These are phyloP conservation scores for Mesocricetus auratus DNA, from an alignment of 2,113 vertebrate species.

Conservation along the genomic window DNA sequence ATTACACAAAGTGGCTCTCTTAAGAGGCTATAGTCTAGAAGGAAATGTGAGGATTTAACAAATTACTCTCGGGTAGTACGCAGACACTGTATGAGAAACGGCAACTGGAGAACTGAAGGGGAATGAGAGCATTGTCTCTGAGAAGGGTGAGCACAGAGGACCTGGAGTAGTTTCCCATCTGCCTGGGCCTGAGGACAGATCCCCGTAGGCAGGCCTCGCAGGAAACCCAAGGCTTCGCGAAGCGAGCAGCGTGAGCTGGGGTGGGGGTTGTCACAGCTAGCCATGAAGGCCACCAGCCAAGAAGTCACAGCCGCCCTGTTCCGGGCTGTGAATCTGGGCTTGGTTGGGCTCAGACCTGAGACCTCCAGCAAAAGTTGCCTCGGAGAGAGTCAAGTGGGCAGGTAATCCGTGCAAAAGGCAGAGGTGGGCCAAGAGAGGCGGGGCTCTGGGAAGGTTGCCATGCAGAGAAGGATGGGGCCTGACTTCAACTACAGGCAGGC, in stretches of 20 bases:
- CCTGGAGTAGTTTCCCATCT: neutral
- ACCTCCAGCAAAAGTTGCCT: neutral
- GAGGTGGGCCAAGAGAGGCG: neutral
- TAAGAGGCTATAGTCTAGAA: neutral
- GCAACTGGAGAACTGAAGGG: neutral
- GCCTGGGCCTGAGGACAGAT: neutral
- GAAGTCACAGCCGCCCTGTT: neutral
- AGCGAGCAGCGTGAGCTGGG: fast-evolving
- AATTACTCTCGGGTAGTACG: neutral
- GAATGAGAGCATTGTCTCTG: neutral
- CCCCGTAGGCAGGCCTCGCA: neutral
- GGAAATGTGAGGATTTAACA: neutral
- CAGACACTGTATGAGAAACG: neutral
- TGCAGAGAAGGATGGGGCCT: neutral
- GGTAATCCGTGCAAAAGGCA: neutral
- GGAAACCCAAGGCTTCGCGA: neutral
- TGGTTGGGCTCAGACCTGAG: neutral
- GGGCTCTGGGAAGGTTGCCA: neutral
- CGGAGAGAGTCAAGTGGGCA: neutral
- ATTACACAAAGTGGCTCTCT: neutral
- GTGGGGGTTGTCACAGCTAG: fast-evolving
- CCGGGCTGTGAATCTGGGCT: neutral
- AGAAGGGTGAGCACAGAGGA: neutral
- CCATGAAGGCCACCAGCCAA: neutral
- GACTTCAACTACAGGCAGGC: neutral